Base-by-base conservation (phyloP, 2,888 invertebrate species). In the Zygaena filipendulae region DNA sequence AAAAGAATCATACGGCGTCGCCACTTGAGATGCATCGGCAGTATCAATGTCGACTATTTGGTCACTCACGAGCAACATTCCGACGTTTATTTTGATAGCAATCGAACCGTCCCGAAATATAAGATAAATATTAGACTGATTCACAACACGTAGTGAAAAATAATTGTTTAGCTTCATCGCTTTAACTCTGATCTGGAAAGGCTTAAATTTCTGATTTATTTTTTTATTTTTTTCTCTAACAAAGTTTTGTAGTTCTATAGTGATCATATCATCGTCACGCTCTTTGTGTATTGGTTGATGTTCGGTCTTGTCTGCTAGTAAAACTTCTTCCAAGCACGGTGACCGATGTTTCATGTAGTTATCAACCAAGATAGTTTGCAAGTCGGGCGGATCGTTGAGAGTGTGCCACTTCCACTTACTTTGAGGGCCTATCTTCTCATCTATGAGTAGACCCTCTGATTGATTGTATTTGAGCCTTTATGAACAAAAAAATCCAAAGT, bases 381-480 rank as follows among this genome's bases (percentile, higher is more conserved):
- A 32, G 3, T 47, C 41, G 0, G 66, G 63, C 0, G 68, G 68
- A 1, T 68, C 66, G 24, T 70, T 68, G 11, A 68, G 35, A 0
- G 39, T 38, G 30, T 70, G 61, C 69, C 68, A 70, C 30, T 61
- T 60, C 68, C 69, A 69, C 3, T 36, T 45, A 9, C 51, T 35
- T 1, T 47, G 47, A 2, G 61, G 43, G 2, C 50, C 59, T 13
- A 67, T 44, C 12, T 51, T 52, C 2, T 38, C 19, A 28, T 69
- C 68, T 2, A 58, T 28, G 9, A 64, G 11, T 0, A 55, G 18
- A 0, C 68, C 69, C 32, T 64, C 67, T 0, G 49, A 46, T 35
- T 68, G 68, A 22, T 69, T 68, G 34, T 61, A 69, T 37, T 66
- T 69, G 3, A 70, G 29, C 35, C 67, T 70, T 43, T n/a, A n/a